phyloP scores from a whole-genome alignment of 1,140 invertebrate species.

The Drosophila nannoptera region DNA sequence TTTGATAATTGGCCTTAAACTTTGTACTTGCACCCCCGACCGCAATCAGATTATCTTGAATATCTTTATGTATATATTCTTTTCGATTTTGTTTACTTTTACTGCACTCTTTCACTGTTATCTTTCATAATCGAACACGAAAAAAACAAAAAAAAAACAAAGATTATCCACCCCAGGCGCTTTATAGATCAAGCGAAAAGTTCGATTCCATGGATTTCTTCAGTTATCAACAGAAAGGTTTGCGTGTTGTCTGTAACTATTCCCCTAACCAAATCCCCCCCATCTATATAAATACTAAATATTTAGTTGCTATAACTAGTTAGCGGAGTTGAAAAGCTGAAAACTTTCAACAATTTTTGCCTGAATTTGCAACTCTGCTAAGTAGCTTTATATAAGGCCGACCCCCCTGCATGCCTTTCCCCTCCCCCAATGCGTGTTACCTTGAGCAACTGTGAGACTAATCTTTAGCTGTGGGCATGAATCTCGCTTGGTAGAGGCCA shows the following conservation, averaged over 20 bases:
- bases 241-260: slow-evolving; percentile 58
- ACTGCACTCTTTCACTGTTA: slow-evolving; percentile 25
- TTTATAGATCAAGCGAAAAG: slow-evolving; percentile 83
- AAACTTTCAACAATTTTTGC: background rate
- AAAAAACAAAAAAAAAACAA: slow-evolving; percentile 30
- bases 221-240: slow-evolving; percentile 78
- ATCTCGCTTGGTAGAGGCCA: background rate
- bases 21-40: slow-evolving; percentile 27
- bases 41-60: slow-evolving; percentile 9
- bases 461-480: slow-evolving; percentile 24
- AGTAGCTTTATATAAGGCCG: slow-evolving; percentile 12
- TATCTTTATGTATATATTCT: slow-evolving; percentile 1
- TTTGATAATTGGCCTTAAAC: slow-evolving; percentile 24
- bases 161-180: slow-evolving; percentile 80
- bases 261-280: slow-evolving; percentile 35
- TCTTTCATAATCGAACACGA: slow-evolving; percentile 26
- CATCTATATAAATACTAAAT: slow-evolving; percentile 15
- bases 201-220: slow-evolving; percentile 82
- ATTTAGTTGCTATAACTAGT: slow-evolving; percentile 11
- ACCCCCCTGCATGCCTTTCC: slow-evolving; percentile 43
- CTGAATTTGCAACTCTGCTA: slow-evolving; percentile 31
- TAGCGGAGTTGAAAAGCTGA: slow-evolving; percentile 29
- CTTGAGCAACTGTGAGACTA: slow-evolving; percentile 1
- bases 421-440: slow-evolving; percentile 11
- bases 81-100: slow-evolving; percentile 4